These are phyloP conservation scores for Sandelia bainsii DNA, from an alignment of 2,797 vertebrate genomes.

Conservation along the genomic window DNA sequence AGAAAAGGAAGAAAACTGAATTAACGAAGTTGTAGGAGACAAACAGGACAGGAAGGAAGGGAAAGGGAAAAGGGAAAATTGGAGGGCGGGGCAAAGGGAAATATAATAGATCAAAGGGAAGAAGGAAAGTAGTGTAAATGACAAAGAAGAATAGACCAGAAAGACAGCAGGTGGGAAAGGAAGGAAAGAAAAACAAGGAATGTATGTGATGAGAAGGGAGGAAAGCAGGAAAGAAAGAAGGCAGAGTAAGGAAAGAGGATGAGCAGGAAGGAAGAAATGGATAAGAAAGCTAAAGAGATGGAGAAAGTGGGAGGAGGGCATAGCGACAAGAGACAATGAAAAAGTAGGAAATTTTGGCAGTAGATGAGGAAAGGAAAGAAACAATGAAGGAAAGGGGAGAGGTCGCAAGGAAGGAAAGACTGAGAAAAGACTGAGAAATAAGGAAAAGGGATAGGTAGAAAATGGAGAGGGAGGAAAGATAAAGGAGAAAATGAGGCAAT, in stretches of 20 bases:
- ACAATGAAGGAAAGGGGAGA: background rate
- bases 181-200: background rate
- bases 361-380: conserved; percentile 4
- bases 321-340: background rate
- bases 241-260: background rate
- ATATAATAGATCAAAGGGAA: too few relatives aligned
- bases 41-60: background rate
- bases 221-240: background rate
- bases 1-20: background rate
- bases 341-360: background rate
- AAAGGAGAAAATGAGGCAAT: background rate
- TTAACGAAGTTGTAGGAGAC: conserved; percentile 6
- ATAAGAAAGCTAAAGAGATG: background rate
- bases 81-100: background rate
- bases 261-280: background rate
- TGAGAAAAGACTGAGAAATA: background rate
- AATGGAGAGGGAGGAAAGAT: background rate
- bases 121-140: background rate
- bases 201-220: background rate
- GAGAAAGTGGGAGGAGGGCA: background rate
- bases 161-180: background rate
- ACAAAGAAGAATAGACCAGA: background rate
- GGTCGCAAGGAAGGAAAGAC: background rate
- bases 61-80: background rate
- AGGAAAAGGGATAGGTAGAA: background rate